Percentiles rank a stretch among this genome's conserved stretches.
Conservation (phyloP, 2,113 vertebrate genomes). For the Rattus norvegicus region GRCr8 NC_086037.1:58720501-58721000, state of each 20-base stretch:
- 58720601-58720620: constrained; percentile 67
- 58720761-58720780: background rate
- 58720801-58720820: background rate
- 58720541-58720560: constrained; percentile 54
- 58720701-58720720: background rate
- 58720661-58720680: constrained; percentile 60
- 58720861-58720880: background rate
- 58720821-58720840: background rate
- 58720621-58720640: constrained; percentile 29
- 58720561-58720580: constrained; percentile 75
- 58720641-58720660: background rate
- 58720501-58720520: constrained; percentile 80
- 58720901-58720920: background rate
- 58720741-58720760: background rate
- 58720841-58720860: background rate
- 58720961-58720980: background rate
- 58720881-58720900: background rate
- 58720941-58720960: background rate
- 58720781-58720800: background rate
- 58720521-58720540: constrained; percentile 72
- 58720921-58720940: background rate
- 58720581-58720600: constrained; percentile 74
- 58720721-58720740: background rate
- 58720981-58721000: background rate
- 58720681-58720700: background rate